Base-by-base conservation (phyloP, 2,113 vertebrate species). In the Spea multiplicata region DNA sequence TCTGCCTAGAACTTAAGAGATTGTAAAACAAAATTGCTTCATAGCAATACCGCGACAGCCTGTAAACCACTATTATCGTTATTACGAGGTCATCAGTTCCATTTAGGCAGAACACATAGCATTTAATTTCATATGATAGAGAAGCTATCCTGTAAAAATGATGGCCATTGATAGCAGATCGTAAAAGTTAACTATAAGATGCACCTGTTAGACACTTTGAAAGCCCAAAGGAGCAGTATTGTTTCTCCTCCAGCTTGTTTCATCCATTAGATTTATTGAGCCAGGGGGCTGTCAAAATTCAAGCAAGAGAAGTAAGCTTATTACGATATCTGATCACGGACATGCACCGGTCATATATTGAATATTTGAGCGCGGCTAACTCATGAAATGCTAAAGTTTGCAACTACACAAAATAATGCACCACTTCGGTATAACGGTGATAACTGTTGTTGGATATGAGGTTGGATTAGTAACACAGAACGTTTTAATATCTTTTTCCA, bases 161-260 rank as follows among this genome's bases (percentile, higher is more conserved):
- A 75, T 53, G 62, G 78, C 80, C 83, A 85, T 87, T 78, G 76
- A 80, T 80, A 82, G 82, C 83, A 80, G 84, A 86, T 85, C 87
- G 87, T 86, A 83, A 87, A 91, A 90, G 89, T 89, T 88, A 87
- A 86, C 73, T 85, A 84, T 90, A 88, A 87, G 89, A 90, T 86
- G 87, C 87, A 91, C 83, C 74, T 89, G 85, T 85, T 82, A 84
- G 87, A 91, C 85, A 88, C 92, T 91, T 91, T 90, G 83, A 84
- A 86, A 84, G 85, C 90, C 93, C 86, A 89, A 89, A 80, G 86
- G 85, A 89, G 89, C 84, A 86, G 90, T 92, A 85, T 90, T 93
- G 94, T 94, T 93, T 94, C 89, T 87, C 90, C 90, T 93, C 95
- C 91, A 91, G 87, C 87, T 90, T 83, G 84, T 88, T 84, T 84